Base-by-base conservation (phyloP, 2,113 vertebrate species). In the Chrysemys picta region DNA sequence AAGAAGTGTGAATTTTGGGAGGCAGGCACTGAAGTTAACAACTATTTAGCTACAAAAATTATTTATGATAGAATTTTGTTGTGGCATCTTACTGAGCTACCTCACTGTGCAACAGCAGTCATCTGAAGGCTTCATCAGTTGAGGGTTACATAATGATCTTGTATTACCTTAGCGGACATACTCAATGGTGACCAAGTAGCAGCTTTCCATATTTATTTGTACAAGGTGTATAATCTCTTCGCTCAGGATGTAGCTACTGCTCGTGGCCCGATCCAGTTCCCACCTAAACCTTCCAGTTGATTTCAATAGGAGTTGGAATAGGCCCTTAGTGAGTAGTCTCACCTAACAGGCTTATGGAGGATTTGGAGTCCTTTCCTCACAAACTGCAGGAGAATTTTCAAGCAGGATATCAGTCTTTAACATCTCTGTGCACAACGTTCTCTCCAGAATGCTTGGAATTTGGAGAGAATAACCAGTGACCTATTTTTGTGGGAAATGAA, bases 1-100 rank as follows among this genome's bases (percentile, higher is more conserved):
- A 8, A 91, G 57, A 83, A 89, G 89, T 75, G n/a, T 90, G 29
- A 91, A 78, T 25, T 76, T 52, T n/a, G 45, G 80, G 87, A 8
- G 57, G 35, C 56, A 5, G 62, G 7, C 31, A 65, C 4, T 62
- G 29, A 62, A 35, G 59, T 35, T 62, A 62, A 59, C 27, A 59
- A 31, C 29, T 62, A 62, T 62, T 62, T 14, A 62, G 35, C 14
- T 16, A 31, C 13, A 62, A 62, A 62, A 62, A 62, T 35, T 35
- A 75, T 75, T 75, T 75, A 42, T 21, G 69, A 21, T 75, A 75
- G n/a, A 75, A 75, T 38, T 75, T 24, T 24, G 21, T 42, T 75
- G 69, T 75, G 21, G 80, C 22, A 83, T 57, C 5, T 91, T 76
- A 79, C 82, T 85, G n/a, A 83, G 3, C 42, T 79, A 47, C 16